Conservation (phyloP, 2,797 vertebrate species). For the Galaxias olidus region DNA sequence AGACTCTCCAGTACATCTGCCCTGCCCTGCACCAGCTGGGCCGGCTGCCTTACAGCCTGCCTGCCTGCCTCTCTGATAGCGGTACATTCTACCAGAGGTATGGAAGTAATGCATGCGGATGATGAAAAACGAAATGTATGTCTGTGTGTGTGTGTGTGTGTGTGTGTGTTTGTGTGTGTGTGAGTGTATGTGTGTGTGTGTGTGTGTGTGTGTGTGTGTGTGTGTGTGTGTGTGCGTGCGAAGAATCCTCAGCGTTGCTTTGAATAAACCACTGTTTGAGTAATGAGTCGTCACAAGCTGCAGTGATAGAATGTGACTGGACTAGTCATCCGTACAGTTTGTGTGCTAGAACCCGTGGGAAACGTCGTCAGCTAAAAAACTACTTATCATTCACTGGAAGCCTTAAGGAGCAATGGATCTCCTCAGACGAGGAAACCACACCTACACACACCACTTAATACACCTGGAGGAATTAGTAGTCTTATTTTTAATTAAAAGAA, state of each 20-base stretch:
- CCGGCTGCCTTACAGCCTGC: not conserved
- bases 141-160: not conserved
- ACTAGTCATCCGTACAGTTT: slow-evolving; percentile 18
- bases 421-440: not conserved
- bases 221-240: not conserved
- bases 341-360: slow-evolving; percentile 7
- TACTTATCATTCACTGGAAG: not conserved
- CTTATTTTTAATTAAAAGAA: not conserved
- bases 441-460: not conserved
- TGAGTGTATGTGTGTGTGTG: slow-evolving; percentile 7
- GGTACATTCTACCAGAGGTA: not conserved
- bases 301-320: not conserved
- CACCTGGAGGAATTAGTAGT: slow-evolving; percentile 18
- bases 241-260: not conserved
- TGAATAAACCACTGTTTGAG: not conserved
- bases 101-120: not conserved
- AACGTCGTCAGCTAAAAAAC: slow-evolving; percentile 23
- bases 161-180: not conserved
- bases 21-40: slow-evolving; percentile 8
- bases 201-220: slow-evolving; percentile 1
- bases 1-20: not conserved
- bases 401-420: not conserved
- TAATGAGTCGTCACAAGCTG: slow-evolving; percentile 11
- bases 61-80: not conserved
- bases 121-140: not conserved